Evolutionary conservation across 2,113 vertebrate species (phyloP), one percentile per base, ranked within the genome.

Genomic region (Caloenas nicobarica): DNA sequence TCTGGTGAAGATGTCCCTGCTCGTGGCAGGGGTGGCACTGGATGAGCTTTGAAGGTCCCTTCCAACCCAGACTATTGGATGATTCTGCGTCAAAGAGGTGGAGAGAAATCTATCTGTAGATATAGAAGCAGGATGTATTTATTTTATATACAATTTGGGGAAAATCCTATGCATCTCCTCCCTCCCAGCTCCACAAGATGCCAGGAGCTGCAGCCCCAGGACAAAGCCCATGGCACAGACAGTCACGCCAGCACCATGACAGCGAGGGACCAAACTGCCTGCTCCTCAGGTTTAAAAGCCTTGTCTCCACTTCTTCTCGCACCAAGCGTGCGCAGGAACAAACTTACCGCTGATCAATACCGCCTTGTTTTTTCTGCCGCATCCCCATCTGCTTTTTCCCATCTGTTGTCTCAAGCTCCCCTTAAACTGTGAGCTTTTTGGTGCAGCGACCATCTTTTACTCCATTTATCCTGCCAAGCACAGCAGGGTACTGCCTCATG

Each of bases 341-440:
- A 91, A 71, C 91, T 53, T 16, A 68, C 84, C 14, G 4, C 81
- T 50, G 83, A 92, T 97, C 69, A 38, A 76, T 76, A 44, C 48
- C 0, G 50, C 84, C 91, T 60, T 38, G 53, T 5, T 76, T 92
- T 81, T 95, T 69, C 84, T 89, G 78, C 61, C 1, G 16, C 89
- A 89, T 89, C 80, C 89, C 96, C 96, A 96, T 97, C 96, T 96
- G 96, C 87, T 95, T 97, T 95, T 96, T 34, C 84, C 96, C 96
- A 97, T 97, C 95, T 97, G 96, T 65, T 93, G 96, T 97, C 95
- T 95, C 95, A 88, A 77, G 72, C 86, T 92, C 57, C 51, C 80
- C 65, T 79, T 26, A 86, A 80, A 81, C 88, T 48, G 89, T 0
- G 31, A 93, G 83, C 38, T 91, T 86, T 78, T 81, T 0, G 2